Evolutionary conservation across 2,888 invertebrate genomes (phyloP), one percentile per base, ranked within the genome.

Genomic region (Polydesmus complanatus): DNA sequence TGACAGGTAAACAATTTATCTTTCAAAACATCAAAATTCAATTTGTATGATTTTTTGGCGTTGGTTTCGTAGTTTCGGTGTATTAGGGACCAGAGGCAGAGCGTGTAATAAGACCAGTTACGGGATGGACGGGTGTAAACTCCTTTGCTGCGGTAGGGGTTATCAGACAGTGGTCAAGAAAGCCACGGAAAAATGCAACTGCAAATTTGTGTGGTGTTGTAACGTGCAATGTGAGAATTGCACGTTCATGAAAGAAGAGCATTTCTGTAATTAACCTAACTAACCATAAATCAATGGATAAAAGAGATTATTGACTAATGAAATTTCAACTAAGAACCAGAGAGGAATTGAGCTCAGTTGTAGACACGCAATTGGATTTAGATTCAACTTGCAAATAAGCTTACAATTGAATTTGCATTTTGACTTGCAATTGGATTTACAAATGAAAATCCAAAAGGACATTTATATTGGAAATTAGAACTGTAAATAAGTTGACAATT

Each of bases 131-230:
- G 90, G 91, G 21, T 92, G 92, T 73, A 80, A 85, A 18, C 77
- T 92, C 51, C 80, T 92, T 58, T 92, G 92, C 76, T 92, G 92
- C 73, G 91, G 90, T 0, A 80, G 92, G 61, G 91, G 92, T 14
- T 88, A 88, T 75, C 88, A 88, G 72, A 91, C 90, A 3, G 76
- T 87, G 61, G 83, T 89, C 1, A 78, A 84, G 48, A 86, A 88
- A 68, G 86, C 88, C 63, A 84, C 84, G 69, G 88, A 90, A 71
- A 89, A 91, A 73, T 92, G 92, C 75, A 83, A 85, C 70, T 92
- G 92, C 73, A 83, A 84, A 67, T 92, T 92, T 73, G 86, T 88
- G 63, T 92, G 91, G 91, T 92, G 92, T 76, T 92, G 92, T 75
- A 80, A 83, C 66, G 91, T 92, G 1, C 83, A 85, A 68, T 92